Evolutionary conservation across 2,797 vertebrate species (phyloP), one percentile per base, ranked within the genome.

Genomic region (Phataginus tricuspis): DNA sequence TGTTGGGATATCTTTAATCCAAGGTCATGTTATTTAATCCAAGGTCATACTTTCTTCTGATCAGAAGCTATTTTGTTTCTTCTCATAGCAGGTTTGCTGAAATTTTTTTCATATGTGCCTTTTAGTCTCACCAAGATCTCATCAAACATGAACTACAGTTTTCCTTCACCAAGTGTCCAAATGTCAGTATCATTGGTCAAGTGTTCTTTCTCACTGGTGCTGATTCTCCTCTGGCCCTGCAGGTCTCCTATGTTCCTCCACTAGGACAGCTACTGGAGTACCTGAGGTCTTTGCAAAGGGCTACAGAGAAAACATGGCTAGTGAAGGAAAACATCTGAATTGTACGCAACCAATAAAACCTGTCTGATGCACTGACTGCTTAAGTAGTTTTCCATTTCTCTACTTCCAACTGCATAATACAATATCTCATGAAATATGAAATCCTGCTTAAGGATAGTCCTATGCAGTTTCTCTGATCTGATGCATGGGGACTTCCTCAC

Each of bases 331-430:
- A 51, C n/a, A 45, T 78, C 4, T 19, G 75, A 51, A 21, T 39
- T 90, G 12, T 8, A 71, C 8, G 49, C 10, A 88, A 49, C 5
- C 1, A 68, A 66, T 25, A 66, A 86, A 69, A 34, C 5, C 15
- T 23, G 34, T 14, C 37, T 7, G 4, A 57, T 25, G 2, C 39
- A 19, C 14, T 27, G 42, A 34, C 7, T 57, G 15, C 74, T 93
- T 49, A 90, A 42, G 37, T 45, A 69, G 12, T 88, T 91, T 83
- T 84, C 10, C 19, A 84, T 42, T 94, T 95, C 59, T 88, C 69
- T 78, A 18, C 49, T 74, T 55, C 15, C 1, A 69, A n/a, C 7
- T 3, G 45, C 74, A 66, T 10, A 75, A 72, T 37, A n/a, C 12
- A 34, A 27, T 57, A 59, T 29, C 49, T 23, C 34, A 84, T 3